Base-by-base conservation (phyloP, 2,797 vertebrate genomes). In the Neosalanx taihuensis region DNA sequence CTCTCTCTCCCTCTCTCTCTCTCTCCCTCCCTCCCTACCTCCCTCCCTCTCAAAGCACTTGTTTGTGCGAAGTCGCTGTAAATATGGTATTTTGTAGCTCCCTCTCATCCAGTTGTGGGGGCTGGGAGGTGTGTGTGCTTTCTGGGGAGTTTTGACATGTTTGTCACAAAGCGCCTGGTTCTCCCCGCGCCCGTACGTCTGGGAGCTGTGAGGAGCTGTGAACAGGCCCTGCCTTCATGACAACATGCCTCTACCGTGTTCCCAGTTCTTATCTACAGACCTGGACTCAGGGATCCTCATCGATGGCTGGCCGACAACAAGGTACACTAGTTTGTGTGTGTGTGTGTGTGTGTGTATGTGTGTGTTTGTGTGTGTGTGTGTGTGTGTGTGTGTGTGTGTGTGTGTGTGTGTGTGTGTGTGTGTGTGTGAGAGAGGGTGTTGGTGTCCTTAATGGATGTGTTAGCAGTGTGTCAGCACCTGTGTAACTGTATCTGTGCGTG, bases 301-400 rank as follows among this genome's bases (percentile, higher is more conserved):
- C 91, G 89, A 79, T 98, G 97, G 97, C 87, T 97, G 58, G 95
- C 96, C 77, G 97, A 99, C 88, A 94, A 94, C 81, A 98, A 98
- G 95, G 97, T 98, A 94, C 33, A 13, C 35, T 33, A 35, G 10
- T 26, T 0, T 46, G 33, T 66, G 33, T 20, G 20, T 20, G 33
- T 70, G 68, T 69, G 20, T 26, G 23, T 26, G 10, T 26, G 4
- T 46, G 33, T 66, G 33, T 20, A 12, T 20, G 23, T 1, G 23
- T 1, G 33, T 70, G 68, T 69, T 7, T 26, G 23, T 26, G 23
- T 26, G 23, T 69, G 6, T 31, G 26, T 64, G 13, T 31, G 62
- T 4, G 26, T 30, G 29, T 33, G 26, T 1, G 13, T 1, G 23
- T 30, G 62, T 64, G 1, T 64, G 62, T 31, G 26, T 31, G 26